These are phyloP conservation scores for Sebastes itinus DNA, from an alignment of 2,797 vertebrate species.

Conservation along the genomic window DNA sequence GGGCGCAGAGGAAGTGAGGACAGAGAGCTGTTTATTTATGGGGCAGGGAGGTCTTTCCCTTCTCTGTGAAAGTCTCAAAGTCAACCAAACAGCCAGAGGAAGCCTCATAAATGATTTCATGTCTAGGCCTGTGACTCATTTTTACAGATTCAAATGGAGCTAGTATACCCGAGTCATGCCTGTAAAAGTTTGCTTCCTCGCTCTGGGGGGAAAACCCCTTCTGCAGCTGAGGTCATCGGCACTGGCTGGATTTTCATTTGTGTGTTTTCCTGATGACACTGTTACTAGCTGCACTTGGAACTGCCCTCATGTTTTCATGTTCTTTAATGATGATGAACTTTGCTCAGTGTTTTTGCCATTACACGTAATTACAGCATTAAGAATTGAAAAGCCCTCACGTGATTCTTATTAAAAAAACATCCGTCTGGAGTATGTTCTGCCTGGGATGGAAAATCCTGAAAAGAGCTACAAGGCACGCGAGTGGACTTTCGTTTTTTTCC, in stretches of 20 bases:
- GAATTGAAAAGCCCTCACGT: neutral
- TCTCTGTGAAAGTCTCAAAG: conserved; percentile 36
- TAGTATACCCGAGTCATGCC: conserved; percentile 15
- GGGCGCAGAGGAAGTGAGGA: conserved; percentile 62
- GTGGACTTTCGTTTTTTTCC: neutral
- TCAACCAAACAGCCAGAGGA: conserved; percentile 50
- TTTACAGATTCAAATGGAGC: conserved; percentile 37
- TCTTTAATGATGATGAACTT: conserved; percentile 10
- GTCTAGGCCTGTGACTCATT: conserved; percentile 58
- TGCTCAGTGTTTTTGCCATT: conserved; percentile 11
- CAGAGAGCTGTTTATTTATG: conserved; percentile 69
- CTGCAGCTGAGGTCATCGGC: conserved; percentile 37
- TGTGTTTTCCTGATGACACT: conserved; percentile 9
- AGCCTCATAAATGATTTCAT: conserved; percentile 69
- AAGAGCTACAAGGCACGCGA: neutral
- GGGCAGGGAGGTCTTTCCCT: conserved; percentile 63
- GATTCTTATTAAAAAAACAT: neutral
- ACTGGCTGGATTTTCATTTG: conserved; percentile 31
- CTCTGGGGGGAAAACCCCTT: conserved; percentile 58
- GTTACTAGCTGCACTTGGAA: neutral
- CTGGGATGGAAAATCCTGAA: conserved; percentile 12
- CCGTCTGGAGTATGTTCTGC: neutral
- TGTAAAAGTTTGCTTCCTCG: conserved; percentile 39
- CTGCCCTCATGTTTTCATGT: neutral
- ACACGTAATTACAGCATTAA: neutral